These are phyloP conservation scores for Gymnorhina tibicen DNA, from an alignment of 2,113 vertebrate genomes.

Conservation along the genomic window DNA sequence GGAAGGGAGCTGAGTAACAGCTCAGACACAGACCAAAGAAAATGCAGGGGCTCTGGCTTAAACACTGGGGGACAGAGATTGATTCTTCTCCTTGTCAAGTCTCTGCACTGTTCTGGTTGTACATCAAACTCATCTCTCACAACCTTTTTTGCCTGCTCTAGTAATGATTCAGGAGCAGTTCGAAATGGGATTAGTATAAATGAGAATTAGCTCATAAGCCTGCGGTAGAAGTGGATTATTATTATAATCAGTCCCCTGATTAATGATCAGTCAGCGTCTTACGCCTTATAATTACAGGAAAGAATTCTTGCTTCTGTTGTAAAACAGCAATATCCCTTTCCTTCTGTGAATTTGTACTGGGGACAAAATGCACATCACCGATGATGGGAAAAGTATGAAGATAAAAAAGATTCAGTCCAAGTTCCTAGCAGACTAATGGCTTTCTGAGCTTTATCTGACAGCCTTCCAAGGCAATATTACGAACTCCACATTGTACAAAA, in stretches of 20 bases:
- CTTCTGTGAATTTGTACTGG: neutral
- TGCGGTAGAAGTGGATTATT: slow-evolving; percentile 21
- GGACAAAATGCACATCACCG: neutral
- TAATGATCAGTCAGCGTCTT: slow-evolving; percentile 18
- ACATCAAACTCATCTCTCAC: neutral
- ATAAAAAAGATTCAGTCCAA: neutral
- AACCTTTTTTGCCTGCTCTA: neutral
- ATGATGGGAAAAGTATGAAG: neutral
- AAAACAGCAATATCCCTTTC: neutral
- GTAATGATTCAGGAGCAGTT: neutral
- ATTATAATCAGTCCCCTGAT: slow-evolving; percentile 8
- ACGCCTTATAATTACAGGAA: neutral
- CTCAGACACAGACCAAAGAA: neutral
- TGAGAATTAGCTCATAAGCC: neutral
- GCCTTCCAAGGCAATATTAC: neutral
- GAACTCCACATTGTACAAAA: neutral
- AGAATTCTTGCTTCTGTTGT: neutral
- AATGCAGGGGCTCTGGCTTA: neutral
- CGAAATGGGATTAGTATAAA: slow-evolving; percentile 11
- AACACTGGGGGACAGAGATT: neutral
- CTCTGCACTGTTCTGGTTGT: neutral
- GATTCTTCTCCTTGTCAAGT: neutral
- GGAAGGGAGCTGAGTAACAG: neutral
- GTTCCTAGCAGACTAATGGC: neutral
- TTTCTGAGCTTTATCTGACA: neutral